Conservation (phyloP, 2,888 invertebrate species). For the Amphimallon solstitiale region DNA sequence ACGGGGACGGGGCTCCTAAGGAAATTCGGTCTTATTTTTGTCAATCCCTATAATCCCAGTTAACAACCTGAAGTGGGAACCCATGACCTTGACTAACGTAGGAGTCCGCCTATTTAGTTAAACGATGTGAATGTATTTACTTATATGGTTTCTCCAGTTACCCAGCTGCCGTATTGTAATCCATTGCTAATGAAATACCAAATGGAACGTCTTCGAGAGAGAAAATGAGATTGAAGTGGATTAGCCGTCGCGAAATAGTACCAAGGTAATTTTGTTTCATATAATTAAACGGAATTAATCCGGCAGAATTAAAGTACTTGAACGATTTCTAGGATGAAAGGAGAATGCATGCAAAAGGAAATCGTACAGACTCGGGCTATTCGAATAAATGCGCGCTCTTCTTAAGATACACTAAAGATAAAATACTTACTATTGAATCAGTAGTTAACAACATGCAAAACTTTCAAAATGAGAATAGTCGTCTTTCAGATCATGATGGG, state of each 20-base stretch:
- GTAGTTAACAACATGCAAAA: too few species aligned
- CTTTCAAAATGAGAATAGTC: too few species aligned
- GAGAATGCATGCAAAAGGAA: too few species aligned
- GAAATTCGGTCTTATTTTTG: slow-evolving; percentile 15
- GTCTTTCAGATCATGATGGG: too few species aligned
- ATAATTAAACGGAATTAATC: slow-evolving; percentile 28
- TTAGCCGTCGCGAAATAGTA: slow-evolving; percentile 22
- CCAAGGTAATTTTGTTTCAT: slow-evolving; percentile 32
- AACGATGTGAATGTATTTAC: slow-evolving; percentile 35
- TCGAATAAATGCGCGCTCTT: too few species aligned
- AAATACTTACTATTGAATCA: too few species aligned
- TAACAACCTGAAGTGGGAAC: slow-evolving; percentile 26
- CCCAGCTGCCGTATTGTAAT: slow-evolving; percentile 33
- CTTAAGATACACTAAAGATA: too few species aligned
- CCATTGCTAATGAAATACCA: slow-evolving; percentile 38
- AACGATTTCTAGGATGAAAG: neutral
- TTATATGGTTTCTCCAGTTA: slow-evolving; percentile 18
- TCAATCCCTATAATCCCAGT: slow-evolving; percentile 24
- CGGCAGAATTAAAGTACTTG: slow-evolving; percentile 17
- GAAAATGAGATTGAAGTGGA: slow-evolving; percentile 34
- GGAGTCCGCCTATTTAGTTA: slow-evolving; percentile 24
- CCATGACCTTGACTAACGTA: slow-evolving; percentile 22
- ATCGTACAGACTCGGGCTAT: too few species aligned
- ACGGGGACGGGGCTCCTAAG: neutral
- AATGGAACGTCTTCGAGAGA: slow-evolving; percentile 37